Base-by-base conservation (phyloP, 2,113 vertebrate species). In the Callospermophilus lateralis region DNA sequence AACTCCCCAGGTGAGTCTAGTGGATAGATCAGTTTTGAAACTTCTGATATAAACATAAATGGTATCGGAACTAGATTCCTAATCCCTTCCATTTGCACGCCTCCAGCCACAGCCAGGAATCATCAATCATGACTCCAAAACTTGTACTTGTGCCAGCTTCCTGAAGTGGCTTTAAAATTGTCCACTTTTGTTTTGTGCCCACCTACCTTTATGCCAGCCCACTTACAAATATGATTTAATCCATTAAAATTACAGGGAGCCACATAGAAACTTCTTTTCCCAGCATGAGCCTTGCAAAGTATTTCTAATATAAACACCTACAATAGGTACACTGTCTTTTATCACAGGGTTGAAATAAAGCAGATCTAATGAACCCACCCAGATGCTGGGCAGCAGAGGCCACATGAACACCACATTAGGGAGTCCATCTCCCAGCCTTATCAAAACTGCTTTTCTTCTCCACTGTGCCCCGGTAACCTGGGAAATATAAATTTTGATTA, bases 401-500 rank as follows among this genome's bases (percentile, higher is more conserved):
- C 94, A 28, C 37, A 65, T 84, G 86, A 97, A 84, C 2, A 6
- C 28, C 37, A 85, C 24, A 6, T 65, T 76, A 84, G 90, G 92
- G 98, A 97, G 90, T 13, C 32, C 94, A 70, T 95, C 72, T 94
- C 34, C 1, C 32, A 85, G 76, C 13, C 74, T 95, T 96, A 94
- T 34, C 97, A 97, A 84, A 67, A 90, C 6, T 7, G 55, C 30
- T 90, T 90, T 97, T 94, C 61, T 96, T 93, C 96, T 95, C 95
- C 61, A 78, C 63, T 1, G 65, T 93, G 97, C 89, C 92, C 92
- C 45, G 26, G n/a, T 97, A 97, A 97, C 93, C 96, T 93, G 96
- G 70, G 96, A 87, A 97, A 97, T 70, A 97, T 39, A 76, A 93
- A 98, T 98, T 95, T 92, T 98, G 94, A 98, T 98, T 97, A 97